Evolutionary conservation across 2,797 vertebrate species (phyloP).

Genomic region (Macropus fuliginosus): DNA sequence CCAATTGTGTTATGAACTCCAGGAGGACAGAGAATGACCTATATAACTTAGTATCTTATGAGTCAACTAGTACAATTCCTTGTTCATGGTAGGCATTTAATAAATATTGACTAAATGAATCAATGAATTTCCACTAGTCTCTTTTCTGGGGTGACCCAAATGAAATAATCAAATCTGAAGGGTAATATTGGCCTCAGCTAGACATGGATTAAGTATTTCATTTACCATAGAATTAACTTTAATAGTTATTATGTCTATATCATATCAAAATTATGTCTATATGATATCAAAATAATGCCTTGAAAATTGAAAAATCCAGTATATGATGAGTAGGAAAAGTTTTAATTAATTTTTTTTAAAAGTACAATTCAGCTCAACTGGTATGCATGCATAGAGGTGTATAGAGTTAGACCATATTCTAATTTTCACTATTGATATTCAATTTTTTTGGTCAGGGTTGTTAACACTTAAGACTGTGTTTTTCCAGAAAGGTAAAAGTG

Average conservation of each 20-base stretch:
- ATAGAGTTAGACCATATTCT: neutral
- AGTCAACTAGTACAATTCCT: neutral
- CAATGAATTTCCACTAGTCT: neutral
- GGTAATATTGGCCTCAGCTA: neutral
- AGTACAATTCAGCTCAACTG: neutral
- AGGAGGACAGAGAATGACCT: neutral
- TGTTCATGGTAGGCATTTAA: neutral
- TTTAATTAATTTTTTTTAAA: neutral
- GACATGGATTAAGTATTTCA: neutral
- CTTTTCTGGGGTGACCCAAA: neutral
- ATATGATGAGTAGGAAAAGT: neutral
- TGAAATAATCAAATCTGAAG: neutral
- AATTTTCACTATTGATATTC: slow-evolving; percentile 10
- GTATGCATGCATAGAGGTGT: neutral
- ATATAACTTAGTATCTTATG: neutral
- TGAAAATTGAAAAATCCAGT: neutral
- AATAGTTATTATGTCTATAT: neutral
- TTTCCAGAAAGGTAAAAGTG: neutral
- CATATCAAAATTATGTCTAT: neutral
- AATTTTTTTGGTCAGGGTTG: neutral
- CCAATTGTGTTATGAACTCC: neutral
- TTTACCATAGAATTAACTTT: neutral
- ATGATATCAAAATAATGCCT: neutral
- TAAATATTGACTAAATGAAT: neutral
- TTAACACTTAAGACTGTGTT: neutral